Base-by-base conservation (phyloP, 2,113 vertebrate species). In the Geococcyx californianus region DNA sequence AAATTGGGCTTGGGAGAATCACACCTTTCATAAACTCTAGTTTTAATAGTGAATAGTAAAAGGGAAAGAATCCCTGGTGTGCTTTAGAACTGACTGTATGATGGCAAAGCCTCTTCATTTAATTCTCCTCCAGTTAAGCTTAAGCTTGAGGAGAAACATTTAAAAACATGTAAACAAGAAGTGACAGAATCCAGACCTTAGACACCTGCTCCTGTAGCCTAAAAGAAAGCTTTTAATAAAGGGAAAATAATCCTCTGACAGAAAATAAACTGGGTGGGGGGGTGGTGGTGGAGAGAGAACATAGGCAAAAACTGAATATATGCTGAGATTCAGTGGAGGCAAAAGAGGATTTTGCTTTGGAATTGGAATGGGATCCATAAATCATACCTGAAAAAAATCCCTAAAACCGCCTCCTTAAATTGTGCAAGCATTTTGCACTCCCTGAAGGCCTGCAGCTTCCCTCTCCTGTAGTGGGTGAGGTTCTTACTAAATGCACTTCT, bases 151-250 rank as follows among this genome's bases (percentile, higher is more conserved):
- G 29, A 84, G 42, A 84, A 95, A 74, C 75, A 77, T 45, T 91
- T 87, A 67, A 47, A 88, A 84, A 93, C 63, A 73, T 20, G 54
- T 70, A 74, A 76, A 87, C 84, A 77, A 93, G 44, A 91, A 95
- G 60, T 70, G 84, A 87, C 66, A 91, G 68, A 82, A 94, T 56
- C 34, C 72, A 89, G 69, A 67, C 79, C n/a, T 77, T 90, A 82
- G 95, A 82, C 44, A 75, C 29, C n/a, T 84, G 60, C 21, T 25
- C 66, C 59, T 56, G 40, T 59, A 84, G 66, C 55, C 55, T 64
- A 33, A 81, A 68, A 83, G 28, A 81, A 87, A 84, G 76, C 54
- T 92, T 91, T 77, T 63, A 94, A 74, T 74, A 87, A 62, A 76
- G 28, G 40, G 14, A 60, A 91, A 89, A 47, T 62, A 90, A 84